Evolutionary conservation across 92 coral and sea anemone genomes (phyloP).

Genomic region (Metridium senile): DNA sequence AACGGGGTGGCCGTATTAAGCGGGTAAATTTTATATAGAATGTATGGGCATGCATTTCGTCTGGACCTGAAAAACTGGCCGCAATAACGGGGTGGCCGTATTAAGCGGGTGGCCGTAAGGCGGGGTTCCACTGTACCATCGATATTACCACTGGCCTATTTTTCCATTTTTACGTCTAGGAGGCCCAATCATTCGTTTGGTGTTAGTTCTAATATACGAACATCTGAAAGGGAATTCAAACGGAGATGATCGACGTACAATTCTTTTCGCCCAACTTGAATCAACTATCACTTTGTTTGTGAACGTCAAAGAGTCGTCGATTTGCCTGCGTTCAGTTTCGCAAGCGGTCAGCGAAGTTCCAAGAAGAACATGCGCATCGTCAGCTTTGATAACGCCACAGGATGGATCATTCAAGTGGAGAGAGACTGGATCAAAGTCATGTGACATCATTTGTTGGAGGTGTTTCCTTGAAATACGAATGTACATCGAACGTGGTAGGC

Average conservation of each 20-base stretch:
- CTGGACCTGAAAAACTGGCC: no score
- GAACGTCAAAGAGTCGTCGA: conserved; percentile 17
- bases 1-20: no score
- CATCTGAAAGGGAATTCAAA: conserved; percentile 39
- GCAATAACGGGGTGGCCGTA: no score
- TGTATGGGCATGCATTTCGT: no score
- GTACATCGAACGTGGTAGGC: conserved; percentile 42
- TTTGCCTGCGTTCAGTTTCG: conserved; percentile 55
- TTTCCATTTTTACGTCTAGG: conserved; percentile 7
- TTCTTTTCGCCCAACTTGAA: background rate
- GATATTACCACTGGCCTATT: conserved; percentile 24
- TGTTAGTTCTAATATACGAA: conserved; percentile 18
- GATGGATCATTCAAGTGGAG: conserved; percentile 62
- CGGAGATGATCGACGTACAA: background rate
- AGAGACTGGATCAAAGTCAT: conserved; percentile 25
- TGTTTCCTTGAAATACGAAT: conserved; percentile 29
- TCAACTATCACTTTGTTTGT: conserved; percentile 16
- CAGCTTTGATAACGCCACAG: conserved; percentile 39
- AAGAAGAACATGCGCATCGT: conserved; percentile 29
- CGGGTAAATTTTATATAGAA: no score
- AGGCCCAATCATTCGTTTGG: conserved; percentile 9
- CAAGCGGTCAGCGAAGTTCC: conserved; percentile 56
- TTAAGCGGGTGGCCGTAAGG: no score
- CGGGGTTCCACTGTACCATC: background rate
- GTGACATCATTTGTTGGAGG: conserved; percentile 20